Evolutionary conservation across 2,797 vertebrate genomes (phyloP).

Genomic region (Staurois parvus): DNA sequence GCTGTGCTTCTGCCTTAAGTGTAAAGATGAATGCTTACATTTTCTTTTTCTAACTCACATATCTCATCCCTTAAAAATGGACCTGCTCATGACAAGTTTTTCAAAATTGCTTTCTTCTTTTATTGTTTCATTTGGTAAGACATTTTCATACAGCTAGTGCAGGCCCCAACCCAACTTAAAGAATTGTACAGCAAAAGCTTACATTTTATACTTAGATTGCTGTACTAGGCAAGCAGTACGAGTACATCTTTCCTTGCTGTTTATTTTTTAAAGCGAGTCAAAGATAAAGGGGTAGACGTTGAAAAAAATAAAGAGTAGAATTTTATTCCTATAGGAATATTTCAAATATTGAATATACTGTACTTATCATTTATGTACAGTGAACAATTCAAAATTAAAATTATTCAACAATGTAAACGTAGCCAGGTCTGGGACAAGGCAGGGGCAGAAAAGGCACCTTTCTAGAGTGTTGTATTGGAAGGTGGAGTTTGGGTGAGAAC

Average conservation of each 20-base stretch:
- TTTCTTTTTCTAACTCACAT: not conserved
- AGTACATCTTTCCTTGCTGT: not conserved
- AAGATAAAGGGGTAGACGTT: too few species aligned
- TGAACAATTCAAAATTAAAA: too few species aligned
- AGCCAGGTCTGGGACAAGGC: too few species aligned
- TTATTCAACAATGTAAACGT: too few species aligned
- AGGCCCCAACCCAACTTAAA: not conserved
- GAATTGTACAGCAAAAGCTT: not conserved
- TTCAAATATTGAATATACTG: too few species aligned
- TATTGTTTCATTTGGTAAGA: not conserved
- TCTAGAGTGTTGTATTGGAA: too few species aligned
- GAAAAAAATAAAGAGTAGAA: too few species aligned
- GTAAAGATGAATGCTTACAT: constrained; percentile 40
- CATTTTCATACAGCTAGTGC: not conserved
- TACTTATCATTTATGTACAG: too few species aligned
- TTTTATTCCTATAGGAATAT: too few species aligned
- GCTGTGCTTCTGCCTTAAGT: constrained; percentile 35
- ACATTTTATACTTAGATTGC: not conserved
- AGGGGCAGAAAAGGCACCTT: too few species aligned
- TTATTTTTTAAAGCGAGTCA: not conserved
- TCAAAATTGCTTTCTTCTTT: constrained; percentile 13
- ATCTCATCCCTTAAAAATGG: constrained; percentile 3
- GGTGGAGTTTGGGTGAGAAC: too few species aligned
- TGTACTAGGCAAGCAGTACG: too few species aligned
- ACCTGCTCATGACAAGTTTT: constrained; percentile 11